These are phyloP conservation scores for Zeuzera pyrina DNA, from an alignment of 2,888 invertebrate genomes.

Conservation along the genomic window DNA sequence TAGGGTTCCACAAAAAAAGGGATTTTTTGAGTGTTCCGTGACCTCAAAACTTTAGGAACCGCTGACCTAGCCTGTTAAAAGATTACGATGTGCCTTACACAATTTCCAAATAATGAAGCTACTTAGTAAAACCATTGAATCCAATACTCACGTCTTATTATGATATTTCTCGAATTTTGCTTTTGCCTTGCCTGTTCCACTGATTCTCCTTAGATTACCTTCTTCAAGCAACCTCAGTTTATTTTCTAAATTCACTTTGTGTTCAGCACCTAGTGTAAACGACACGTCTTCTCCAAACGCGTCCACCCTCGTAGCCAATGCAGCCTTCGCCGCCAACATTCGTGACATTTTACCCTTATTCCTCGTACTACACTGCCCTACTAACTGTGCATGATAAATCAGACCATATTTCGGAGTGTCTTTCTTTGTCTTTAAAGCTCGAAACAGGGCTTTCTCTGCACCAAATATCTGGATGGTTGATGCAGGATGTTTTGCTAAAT, in stretches of 20 bases:
- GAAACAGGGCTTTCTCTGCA: conserved; percentile 97
- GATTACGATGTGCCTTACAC: no score
- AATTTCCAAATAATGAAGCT: no score
- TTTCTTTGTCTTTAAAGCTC: conserved; percentile 96
- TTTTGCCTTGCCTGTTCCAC: conserved; percentile 91
- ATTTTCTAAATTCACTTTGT: conserved; percentile 90
- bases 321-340: conserved; percentile 97
- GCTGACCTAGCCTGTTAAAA: no score
- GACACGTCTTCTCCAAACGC: conserved; percentile 93
- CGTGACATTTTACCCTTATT: conserved; percentile 96
- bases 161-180: conserved; percentile 96
- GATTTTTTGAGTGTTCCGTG: no score
- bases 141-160: conserved; percentile 76
- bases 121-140: no score
- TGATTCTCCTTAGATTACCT: conserved; percentile 85
- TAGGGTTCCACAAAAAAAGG: no score
- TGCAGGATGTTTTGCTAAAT: conserved; percentile 97
- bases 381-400: conserved; percentile 95
- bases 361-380: conserved; percentile 90
- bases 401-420: conserved; percentile 99
- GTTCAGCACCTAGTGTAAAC: conserved; percentile 89
- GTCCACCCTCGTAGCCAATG: conserved; percentile 94
- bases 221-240: conserved; percentile 87
- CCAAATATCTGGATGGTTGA: conserved; percentile 98
- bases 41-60: no score